Evolutionary conservation across 1,140 invertebrate species (phyloP).

Genomic region (Gryon sp.): DNA sequence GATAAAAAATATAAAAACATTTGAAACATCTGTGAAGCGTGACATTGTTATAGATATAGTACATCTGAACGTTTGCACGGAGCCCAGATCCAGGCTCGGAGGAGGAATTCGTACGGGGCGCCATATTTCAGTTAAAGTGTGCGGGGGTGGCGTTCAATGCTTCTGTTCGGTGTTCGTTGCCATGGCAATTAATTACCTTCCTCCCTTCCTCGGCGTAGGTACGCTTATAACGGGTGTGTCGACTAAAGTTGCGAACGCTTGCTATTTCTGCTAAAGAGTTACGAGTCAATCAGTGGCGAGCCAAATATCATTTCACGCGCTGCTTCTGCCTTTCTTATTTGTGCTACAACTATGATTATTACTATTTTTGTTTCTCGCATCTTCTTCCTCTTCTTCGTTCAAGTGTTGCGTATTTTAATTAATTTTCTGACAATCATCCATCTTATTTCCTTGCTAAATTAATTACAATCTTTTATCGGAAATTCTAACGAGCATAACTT

Average conservation of each 20-base stretch:
- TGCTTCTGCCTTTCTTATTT: constrained; percentile 37
- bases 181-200: constrained; percentile 80
- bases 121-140: constrained; percentile 77
- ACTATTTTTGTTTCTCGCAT: constrained; percentile 4
- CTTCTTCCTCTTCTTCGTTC: neutral
- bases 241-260: constrained; percentile 57
- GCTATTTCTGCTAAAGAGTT: constrained; percentile 59
- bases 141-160: constrained; percentile 76
- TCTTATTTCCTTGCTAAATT: constrained; percentile 4
- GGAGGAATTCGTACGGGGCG: constrained; percentile 73
- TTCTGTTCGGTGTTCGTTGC: constrained; percentile 75
- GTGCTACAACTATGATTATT: constrained; percentile 1
- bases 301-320: constrained; percentile 53
- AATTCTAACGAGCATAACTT: constrained; percentile 15
- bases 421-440: constrained; percentile 11
- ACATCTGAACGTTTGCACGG: constrained; percentile 62
- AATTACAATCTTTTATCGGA: neutral
- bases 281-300: constrained; percentile 58
- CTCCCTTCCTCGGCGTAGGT: constrained; percentile 74
- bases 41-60: constrained; percentile 65
- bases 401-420: constrained; percentile 16
- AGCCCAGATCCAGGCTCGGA: constrained; percentile 57
- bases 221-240: constrained; percentile 76
- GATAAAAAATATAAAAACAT: too few relatives aligned
- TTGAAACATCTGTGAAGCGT: constrained; percentile 19